Evolutionary conservation across 1,140 invertebrate genomes (phyloP), one percentile per base, ranked within the genome.

Genomic region (Cherax destructor): DNA sequence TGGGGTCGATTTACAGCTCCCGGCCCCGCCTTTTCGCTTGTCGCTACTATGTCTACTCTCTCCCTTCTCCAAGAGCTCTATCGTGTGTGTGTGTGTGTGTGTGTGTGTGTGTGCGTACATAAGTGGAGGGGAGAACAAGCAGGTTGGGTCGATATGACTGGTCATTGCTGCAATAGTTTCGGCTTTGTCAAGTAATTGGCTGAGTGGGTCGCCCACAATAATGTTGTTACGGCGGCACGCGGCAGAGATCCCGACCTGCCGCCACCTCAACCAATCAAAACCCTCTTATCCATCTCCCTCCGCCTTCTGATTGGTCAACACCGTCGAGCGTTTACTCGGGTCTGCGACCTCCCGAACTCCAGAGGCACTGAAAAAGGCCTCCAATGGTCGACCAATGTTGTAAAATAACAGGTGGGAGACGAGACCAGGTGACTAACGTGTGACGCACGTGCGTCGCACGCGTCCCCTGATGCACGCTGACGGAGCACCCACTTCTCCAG

Each of bases 181-280:
- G 81, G 88, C 83, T 84, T 90, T 90, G 88, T 90, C 69, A 77
- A 78, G 56, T 90, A 90, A 90, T 90, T 90, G 86, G 52, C 81
- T 85, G 65, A 90, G 83, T 90, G 88, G 30, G 16, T 78, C 81
- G 47, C 88, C 88, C 78, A 84, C 83, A 85, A 90, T 90, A 90
- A 84, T 84, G 81, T 90, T 49, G 88, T 90, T 90, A 84, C 30
- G 81, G 59, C 41, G 88, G 24, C 88, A 90, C 88, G 81, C 88
- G 88, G 72, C 72, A n/a, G 7, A 50, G 30, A 30, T 69, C 18
- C 49, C 79, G 4, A 69, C 41, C 79, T 16, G 24, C 65, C n/a
- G n/a, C 47, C 69, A 61, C 21, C 76, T 56, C 52, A 50, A 52
- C 77, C 86, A 88, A 79, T 77, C 74, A 47, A 49, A 88, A 65